Conservation (phyloP, 2,888 invertebrate species). For the Temnothorax rugatulus region DNA sequence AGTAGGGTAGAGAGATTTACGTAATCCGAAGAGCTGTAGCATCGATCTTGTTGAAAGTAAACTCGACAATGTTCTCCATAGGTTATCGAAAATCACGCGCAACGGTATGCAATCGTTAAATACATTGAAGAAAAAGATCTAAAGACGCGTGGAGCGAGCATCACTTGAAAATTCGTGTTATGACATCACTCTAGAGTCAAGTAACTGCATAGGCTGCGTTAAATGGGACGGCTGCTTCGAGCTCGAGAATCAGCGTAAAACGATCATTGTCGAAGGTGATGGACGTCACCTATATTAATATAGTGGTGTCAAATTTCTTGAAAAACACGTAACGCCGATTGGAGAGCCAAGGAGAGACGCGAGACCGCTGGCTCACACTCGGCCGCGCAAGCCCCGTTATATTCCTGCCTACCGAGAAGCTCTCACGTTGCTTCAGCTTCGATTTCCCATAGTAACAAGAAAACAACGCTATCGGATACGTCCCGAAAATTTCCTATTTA, state of each 20-base stretch:
- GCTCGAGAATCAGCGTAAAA: constrained; percentile 34
- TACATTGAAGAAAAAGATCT: background rate
- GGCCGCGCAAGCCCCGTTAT: constrained; percentile 43
- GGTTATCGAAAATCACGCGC: background rate
- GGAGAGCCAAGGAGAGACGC: constrained; percentile 47
- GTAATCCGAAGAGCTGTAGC: background rate
- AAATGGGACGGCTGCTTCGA: background rate
- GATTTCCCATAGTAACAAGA: constrained; percentile 71
- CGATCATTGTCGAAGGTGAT: background rate
- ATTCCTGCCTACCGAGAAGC: constrained; percentile 54
- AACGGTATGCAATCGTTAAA: background rate
- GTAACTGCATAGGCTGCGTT: background rate
- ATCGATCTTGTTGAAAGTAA: background rate
- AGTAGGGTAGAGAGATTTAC: background rate
- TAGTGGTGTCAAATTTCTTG: constrained; percentile 33
- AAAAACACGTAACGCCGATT: background rate
- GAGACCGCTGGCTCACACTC: constrained; percentile 45
- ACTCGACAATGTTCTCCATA: background rate
- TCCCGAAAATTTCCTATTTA: constrained; percentile 18
- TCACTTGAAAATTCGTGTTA: background rate
- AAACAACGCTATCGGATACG: constrained; percentile 15
- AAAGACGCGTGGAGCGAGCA: background rate
- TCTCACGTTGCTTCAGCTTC: constrained; percentile 69
- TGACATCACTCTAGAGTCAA: background rate
- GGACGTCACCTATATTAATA: background rate